These are phyloP conservation scores for Struthio camelus DNA, from an alignment of 2,113 vertebrate genomes.

Conservation along the genomic window DNA sequence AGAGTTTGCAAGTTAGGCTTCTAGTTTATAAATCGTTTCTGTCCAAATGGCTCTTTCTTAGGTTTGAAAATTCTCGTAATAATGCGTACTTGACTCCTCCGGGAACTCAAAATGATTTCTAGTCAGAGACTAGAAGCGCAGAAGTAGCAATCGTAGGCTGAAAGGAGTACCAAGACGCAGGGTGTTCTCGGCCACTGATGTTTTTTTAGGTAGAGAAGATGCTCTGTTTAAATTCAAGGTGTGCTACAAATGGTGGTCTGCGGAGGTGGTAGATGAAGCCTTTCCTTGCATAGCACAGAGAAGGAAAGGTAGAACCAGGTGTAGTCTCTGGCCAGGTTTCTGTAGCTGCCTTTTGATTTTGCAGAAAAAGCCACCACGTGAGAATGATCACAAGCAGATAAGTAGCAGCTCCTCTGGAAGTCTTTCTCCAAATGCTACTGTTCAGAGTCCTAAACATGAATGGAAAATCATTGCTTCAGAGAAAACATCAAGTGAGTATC, in stretches of 20 bases:
- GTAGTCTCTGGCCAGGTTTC: constrained; percentile 78
- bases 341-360: constrained; percentile 97
- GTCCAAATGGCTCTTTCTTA: not conserved
- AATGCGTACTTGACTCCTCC: rapidly evolving
- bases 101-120: not conserved
- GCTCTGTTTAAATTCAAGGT: not conserved
- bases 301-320: constrained; percentile 61
- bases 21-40: not conserved
- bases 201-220: not conserved
- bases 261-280: not conserved
- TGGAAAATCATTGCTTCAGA: constrained; percentile 99
- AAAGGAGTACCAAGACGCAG: not conserved
- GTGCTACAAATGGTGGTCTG: constrained; percentile 13
- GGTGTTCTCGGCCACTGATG: not conserved
- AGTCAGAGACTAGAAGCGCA: not conserved
- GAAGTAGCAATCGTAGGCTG: not conserved
- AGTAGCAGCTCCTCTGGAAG: constrained; percentile 93
- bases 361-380: constrained; percentile 96
- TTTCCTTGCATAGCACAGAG: constrained; percentile 35
- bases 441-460: constrained; percentile 88
- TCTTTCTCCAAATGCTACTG: constrained; percentile 87
- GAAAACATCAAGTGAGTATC: constrained; percentile 93
- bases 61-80: not conserved
- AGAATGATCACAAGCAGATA: constrained; percentile 93
- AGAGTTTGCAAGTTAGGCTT: not conserved